Evolutionary conservation across 2,888 invertebrate genomes (phyloP).

Genomic region (Cecidostiba fungosa): DNA sequence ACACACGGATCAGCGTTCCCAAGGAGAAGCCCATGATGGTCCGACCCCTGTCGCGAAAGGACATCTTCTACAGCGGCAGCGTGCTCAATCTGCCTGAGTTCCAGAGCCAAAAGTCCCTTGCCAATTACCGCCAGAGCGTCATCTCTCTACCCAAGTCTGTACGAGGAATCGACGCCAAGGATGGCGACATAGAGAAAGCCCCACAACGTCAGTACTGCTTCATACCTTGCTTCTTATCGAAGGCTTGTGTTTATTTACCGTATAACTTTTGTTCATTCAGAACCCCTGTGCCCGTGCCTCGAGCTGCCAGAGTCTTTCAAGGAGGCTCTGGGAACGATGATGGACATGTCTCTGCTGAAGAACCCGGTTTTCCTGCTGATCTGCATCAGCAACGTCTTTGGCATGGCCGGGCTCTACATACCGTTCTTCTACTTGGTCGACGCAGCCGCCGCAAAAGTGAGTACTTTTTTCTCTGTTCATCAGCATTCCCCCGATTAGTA

Average conservation of each 20-base stretch:
- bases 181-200: constrained; percentile 85
- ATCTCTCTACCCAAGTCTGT: constrained; percentile 90
- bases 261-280: constrained; percentile 79
- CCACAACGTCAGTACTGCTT: constrained; percentile 83
- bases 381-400: constrained; percentile 96
- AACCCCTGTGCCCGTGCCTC: constrained; percentile 90
- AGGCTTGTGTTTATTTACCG: background rate
- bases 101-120: constrained; percentile 94
- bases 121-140: constrained; percentile 95
- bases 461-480: constrained; percentile 68
- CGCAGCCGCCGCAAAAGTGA: constrained; percentile 87
- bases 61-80: constrained; percentile 98
- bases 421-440: constrained; percentile 97
- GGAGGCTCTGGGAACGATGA: constrained; percentile 92
- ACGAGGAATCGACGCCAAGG: constrained; percentile 82
- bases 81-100: constrained; percentile 96
- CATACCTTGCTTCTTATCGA: background rate
- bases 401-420: constrained; percentile 98
- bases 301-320: constrained; percentile 90
- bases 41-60: constrained; percentile 95
- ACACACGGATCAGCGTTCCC: constrained; percentile 77
- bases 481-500: background rate
- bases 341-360: constrained; percentile 93
- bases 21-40: constrained; percentile 87
- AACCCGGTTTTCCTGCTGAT: constrained; percentile 96